phyloP scores from a whole-genome alignment of 2,797 vertebrate species.

The Hydrophis major region DNA sequence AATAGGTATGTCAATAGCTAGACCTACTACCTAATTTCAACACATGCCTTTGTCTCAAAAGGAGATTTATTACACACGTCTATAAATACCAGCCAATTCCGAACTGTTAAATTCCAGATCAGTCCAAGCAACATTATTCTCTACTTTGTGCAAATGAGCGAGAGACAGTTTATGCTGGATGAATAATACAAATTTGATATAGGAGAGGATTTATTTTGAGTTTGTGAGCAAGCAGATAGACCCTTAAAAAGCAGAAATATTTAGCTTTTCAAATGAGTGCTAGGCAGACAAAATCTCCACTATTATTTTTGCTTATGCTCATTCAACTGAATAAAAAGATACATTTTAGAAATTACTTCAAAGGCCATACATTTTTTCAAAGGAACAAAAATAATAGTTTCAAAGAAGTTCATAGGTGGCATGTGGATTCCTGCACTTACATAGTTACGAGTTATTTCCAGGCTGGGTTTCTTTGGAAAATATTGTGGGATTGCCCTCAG shows the following conservation, averaged over 20 bases:
- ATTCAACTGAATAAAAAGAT: neutral
- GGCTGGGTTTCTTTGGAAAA: neutral
- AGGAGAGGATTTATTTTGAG: neutral
- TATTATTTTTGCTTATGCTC: neutral
- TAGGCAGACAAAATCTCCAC: neutral
- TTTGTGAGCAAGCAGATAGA: neutral
- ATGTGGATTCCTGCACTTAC: neutral
- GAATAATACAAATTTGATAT: neutral
- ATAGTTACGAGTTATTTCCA: neutral
- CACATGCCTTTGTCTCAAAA: constrained; percentile 7
- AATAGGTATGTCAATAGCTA: constrained; percentile 14
- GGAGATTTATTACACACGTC: neutral
- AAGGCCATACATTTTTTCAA: neutral
- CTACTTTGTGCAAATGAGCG: neutral
- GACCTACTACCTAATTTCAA: constrained; percentile 22
- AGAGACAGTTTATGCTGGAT: neutral
- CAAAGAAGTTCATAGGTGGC: neutral
- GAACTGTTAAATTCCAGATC: constrained; percentile 13
- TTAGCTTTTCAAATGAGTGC: neutral
- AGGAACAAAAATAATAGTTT: neutral
- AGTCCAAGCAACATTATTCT: constrained; percentile 19
- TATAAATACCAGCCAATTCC: constrained; percentile 22
- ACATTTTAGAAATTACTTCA: neutral
- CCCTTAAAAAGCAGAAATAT: neutral
- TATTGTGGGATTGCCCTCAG: neutral